These are phyloP conservation scores for Gastrophryne carolinensis DNA, from an alignment of 2,797 vertebrate species.

Conservation along the genomic window DNA sequence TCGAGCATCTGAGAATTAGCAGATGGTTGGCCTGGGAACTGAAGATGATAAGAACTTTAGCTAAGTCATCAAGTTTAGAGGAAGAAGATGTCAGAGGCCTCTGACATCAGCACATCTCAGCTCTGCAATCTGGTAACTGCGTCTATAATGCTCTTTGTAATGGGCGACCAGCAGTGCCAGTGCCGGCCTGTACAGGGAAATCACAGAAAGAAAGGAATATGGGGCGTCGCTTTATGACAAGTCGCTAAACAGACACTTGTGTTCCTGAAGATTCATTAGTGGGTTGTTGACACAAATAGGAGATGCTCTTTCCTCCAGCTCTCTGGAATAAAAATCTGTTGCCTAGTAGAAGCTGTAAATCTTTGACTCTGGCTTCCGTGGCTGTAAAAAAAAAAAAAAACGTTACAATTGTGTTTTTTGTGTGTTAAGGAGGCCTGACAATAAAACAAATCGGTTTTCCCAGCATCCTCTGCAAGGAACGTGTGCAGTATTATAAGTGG, in stretches of 20 bases:
- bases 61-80: background rate
- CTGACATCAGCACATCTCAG: background rate
- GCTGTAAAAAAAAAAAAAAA: slow-evolving; percentile 1
- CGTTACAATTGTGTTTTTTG: background rate
- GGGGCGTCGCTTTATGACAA: background rate
- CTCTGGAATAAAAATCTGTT: background rate
- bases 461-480: background rate
- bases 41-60: background rate
- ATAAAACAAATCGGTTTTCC: background rate
- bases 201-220: background rate
- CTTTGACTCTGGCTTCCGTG: background rate
- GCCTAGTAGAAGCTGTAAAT: slow-evolving; percentile 18
- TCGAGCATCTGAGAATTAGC: background rate
- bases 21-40: background rate
- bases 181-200: background rate
- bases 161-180: background rate
- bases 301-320: background rate
- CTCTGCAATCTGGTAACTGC: background rate
- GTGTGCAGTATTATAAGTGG: background rate
- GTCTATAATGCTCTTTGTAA: background rate
- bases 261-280: background rate
- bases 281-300: background rate
- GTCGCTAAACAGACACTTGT: background rate
- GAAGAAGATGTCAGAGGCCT: background rate
- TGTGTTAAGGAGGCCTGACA: slow-evolving; percentile 8